A percentile compares a stretch with the other conserved stretches of the same genome.
phyloP scores from a whole-genome alignment of 2,113 vertebrate genomes.

The Bubo blakistoni region DNA sequence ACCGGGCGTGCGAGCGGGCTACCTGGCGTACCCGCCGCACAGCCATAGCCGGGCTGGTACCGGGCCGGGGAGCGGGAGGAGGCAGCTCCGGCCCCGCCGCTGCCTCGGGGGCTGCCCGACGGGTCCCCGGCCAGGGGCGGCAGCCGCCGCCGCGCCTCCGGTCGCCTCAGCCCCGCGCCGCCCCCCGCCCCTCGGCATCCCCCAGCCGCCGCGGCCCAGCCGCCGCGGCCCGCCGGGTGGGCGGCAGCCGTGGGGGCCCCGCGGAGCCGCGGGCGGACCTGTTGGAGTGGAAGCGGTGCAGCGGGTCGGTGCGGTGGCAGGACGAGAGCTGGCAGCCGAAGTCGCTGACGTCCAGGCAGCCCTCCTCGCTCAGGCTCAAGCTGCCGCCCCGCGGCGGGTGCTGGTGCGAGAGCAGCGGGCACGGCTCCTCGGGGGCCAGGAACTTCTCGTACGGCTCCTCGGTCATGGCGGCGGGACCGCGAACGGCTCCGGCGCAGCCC shows the following conservation, averaged over 20 bases:
- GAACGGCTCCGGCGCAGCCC: neutral
- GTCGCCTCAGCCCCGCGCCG: neutral
- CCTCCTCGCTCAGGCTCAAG: conserved; percentile 82
- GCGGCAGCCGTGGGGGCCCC: too few species aligned
- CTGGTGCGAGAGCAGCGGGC: conserved; percentile 82
- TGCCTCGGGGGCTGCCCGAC: neutral
- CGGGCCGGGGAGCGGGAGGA: neutral
- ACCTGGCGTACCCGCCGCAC: neutral
- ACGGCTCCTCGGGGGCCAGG: conserved; percentile 90
- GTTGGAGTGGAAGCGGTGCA: conserved; percentile 92
- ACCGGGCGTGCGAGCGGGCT: neutral
- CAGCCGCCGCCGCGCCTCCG: neutral
- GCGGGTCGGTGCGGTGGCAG: conserved; percentile 92
- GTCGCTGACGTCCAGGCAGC: conserved; percentile 90
- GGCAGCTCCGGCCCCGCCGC: neutral
- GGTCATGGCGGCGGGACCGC: conserved; percentile 71
- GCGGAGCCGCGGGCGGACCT: conserved; percentile 66
- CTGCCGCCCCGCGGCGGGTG: conserved; percentile 78
- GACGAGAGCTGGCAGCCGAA: conserved; percentile 94
- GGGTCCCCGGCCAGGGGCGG: neutral
- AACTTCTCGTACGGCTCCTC: conserved; percentile 91
- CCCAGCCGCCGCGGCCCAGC: neutral
- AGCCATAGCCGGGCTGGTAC: accelerated
- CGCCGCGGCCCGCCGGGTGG: neutral
- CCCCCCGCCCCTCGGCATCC: neutral